These are phyloP conservation scores for Merluccius polli DNA, from an alignment of 2,797 vertebrate genomes.

Conservation along the genomic window DNA sequence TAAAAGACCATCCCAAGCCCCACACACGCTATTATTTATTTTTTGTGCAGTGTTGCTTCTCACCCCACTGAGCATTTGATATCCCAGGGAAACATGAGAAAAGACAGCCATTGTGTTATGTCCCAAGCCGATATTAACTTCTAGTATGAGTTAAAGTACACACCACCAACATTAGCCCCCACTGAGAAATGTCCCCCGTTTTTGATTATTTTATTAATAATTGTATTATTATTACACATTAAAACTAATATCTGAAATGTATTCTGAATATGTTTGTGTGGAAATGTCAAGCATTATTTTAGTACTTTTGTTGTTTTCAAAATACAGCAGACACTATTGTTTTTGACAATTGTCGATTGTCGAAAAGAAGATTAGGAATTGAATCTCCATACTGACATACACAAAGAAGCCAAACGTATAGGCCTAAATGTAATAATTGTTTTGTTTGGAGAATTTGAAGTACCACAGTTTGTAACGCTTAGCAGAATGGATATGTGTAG, in stretches of 20 bases:
- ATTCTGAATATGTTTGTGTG: neutral
- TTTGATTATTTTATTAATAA: neutral
- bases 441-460: neutral
- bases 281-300: neutral
- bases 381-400: neutral
- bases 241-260: neutral
- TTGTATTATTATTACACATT: neutral
- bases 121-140: neutral
- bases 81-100: conserved; percentile 37
- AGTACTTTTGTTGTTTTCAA: neutral
- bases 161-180: neutral
- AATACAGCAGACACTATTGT: neutral
- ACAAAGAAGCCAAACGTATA: conserved; percentile 3
- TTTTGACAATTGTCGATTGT: neutral
- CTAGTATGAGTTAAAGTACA: neutral
- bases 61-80: conserved; percentile 25
- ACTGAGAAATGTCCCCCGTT: neutral
- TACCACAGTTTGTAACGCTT: neutral
- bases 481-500: neutral
- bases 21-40: conserved; percentile 16
- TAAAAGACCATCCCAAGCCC: conserved; percentile 29
- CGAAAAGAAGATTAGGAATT: neutral
- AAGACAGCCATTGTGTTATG: conserved; percentile 1
- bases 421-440: neutral
- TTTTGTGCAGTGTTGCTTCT: conserved; percentile 5